Percentiles rank a stretch among this genome's conserved stretches.
These are phyloP conservation scores for Leucoraja erinaceus DNA, from an alignment of 2,113 vertebrate species.

Conservation along the genomic window DNA sequence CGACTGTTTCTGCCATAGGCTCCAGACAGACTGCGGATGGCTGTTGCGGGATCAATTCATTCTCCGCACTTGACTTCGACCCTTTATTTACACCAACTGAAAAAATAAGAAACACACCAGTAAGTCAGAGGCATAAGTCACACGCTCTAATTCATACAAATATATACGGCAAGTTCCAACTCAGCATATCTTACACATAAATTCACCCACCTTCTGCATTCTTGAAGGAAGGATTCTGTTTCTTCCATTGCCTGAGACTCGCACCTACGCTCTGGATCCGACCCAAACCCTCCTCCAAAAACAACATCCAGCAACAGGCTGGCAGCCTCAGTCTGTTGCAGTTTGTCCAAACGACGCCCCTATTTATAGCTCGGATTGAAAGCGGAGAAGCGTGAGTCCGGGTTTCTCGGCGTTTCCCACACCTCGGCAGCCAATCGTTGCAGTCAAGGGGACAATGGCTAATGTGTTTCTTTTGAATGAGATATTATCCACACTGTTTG, in stretches of 20 bases:
- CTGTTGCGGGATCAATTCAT: neutral
- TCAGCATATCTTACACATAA: neutral
- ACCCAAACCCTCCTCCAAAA: neutral
- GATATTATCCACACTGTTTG: constrained; percentile 28
- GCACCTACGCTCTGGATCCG: neutral
- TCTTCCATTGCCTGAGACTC: neutral
- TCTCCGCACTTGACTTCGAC: neutral
- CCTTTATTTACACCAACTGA: neutral
- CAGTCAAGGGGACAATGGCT: neutral
- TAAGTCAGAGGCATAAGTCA: neutral
- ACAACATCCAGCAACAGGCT: neutral
- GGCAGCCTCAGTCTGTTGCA: neutral
- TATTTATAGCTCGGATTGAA: neutral
- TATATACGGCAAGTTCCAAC: neutral
- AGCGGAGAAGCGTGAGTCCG: constrained; percentile 21
- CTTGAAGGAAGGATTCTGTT: neutral
- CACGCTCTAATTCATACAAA: neutral
- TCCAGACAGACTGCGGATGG: neutral
- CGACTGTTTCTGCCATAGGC: neutral
- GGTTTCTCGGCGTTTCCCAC: neutral
- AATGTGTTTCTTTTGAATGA: neutral
- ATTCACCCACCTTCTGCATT: neutral
- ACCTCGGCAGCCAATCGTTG: constrained; percentile 13
- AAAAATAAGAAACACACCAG: neutral
- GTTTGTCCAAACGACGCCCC: neutral